Evolutionary conservation across 2,888 invertebrate species (phyloP).

Genomic region (Thymelicus acteon): DNA sequence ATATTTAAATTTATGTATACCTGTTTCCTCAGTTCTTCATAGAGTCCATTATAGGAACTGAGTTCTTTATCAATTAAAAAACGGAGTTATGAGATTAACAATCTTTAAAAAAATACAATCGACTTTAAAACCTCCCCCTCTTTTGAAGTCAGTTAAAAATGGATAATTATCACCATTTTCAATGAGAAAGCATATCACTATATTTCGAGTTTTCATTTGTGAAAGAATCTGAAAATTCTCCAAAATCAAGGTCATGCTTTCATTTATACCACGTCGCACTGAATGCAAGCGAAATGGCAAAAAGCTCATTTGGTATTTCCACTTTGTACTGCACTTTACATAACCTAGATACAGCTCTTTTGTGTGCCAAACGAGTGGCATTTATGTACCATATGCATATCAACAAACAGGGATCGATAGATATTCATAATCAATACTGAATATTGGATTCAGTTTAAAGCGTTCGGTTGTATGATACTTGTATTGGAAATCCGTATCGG

Average conservation of each 20-base stretch:
- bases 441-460: neutral
- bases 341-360: slow-evolving; percentile 22
- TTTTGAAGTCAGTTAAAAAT: no score
- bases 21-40: no score
- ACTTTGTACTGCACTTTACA: slow-evolving; percentile 20
- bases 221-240: slow-evolving; percentile 18
- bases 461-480: neutral
- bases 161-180: no score
- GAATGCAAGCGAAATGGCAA: slow-evolving; percentile 25
- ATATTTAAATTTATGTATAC: no score
- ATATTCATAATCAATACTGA: neutral
- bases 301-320: slow-evolving; percentile 8
- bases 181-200: neutral
- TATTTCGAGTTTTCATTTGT: neutral
- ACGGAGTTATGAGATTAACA: no score
- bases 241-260: slow-evolving; percentile 22
- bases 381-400: neutral
- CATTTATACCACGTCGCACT: slow-evolving; percentile 9
- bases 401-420: neutral
- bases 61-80: no score
- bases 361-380: neutral
- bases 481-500: neutral
- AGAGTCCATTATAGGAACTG: no score
- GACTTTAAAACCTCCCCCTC: no score
- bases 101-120: no score